Evolutionary conservation across 2,113 vertebrate species (phyloP), one percentile per base, ranked within the genome.

Genomic region (Toxotes chatareus): DNA sequence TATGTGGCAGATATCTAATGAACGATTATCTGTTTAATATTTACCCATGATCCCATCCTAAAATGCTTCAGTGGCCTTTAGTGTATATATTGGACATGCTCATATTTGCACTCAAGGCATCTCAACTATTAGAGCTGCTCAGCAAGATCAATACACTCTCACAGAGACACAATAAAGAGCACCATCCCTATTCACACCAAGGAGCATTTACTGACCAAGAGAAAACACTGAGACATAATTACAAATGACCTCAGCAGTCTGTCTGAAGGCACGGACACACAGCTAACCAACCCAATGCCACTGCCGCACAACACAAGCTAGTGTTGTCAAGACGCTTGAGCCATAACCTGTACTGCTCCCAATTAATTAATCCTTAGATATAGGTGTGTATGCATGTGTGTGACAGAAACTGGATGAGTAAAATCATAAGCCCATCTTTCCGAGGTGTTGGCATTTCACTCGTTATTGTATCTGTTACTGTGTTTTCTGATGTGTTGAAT

Each of bases 91-190:
- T 76, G 72, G 72, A 80, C 55, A 76, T 56, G 76, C 57, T 79
- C 62, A 76, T 85, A 84, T 84, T 84, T 87, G 83, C 80, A 80
- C 36, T 51, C 27, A 27, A 42, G 21, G 79, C 76, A 75, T 80
- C 77, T 86, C 56, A 31, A 42, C 74, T 79, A 75, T 78, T 87
- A 80, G 78, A 83, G 61, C 85, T 44, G 74, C 76, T 44, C 64
- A 72, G 80, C 36, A 70, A 78, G 67, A 91, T 93, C 91, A 80
- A 88, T 92, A 85, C 55, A 42, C n/a, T 77, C 64, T 70, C 51
- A 42, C 68, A 86, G 63, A 78, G 68, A 75, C 14, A 47, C 63
- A 73, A 75, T 85, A 79, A 85, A 88, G 27, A 82, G 56, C 77
- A 34, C 10, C 73, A 53, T 84, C 75, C 44, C 44, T 70, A 17